A percentile compares a stretch with the other conserved stretches of the same genome.
These are phyloP conservation scores for Mus caroli DNA, from an alignment of 2,797 vertebrate genomes.

Conservation along the genomic window DNA sequence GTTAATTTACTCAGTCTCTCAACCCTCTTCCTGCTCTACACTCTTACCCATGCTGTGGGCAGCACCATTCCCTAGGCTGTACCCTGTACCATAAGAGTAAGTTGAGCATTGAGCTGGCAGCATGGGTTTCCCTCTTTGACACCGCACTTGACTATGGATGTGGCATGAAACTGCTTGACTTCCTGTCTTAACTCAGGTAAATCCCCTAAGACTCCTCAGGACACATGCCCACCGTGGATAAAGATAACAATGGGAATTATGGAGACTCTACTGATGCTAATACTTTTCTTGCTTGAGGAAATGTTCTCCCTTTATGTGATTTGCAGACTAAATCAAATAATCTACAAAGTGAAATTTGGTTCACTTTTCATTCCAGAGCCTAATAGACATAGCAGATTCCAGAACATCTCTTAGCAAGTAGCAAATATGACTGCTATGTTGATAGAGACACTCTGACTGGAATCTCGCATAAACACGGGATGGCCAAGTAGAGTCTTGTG, in stretches of 20 bases:
- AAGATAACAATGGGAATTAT: not conserved
- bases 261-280: accelerated
- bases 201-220: not conserved
- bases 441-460: not conserved
- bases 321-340: constrained; percentile 17
- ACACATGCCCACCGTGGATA: not conserved
- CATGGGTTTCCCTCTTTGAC: not conserved
- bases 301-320: not conserved
- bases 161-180: not conserved
- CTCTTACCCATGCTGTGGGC: not conserved
- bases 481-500: not conserved
- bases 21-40: not conserved
- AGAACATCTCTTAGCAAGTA: not conserved
- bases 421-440: not conserved
- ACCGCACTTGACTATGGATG: not conserved
- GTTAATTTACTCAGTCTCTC: not conserved
- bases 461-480: not conserved
- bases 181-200: not conserved
- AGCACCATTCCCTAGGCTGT: not conserved
- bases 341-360: not conserved
- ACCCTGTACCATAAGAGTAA: no score
- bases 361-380: not conserved
- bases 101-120: not conserved
- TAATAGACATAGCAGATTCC: not conserved
- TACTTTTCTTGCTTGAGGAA: not conserved